Base-by-base conservation (phyloP, 2,113 vertebrate species). In the Caracal caracal region DNA sequence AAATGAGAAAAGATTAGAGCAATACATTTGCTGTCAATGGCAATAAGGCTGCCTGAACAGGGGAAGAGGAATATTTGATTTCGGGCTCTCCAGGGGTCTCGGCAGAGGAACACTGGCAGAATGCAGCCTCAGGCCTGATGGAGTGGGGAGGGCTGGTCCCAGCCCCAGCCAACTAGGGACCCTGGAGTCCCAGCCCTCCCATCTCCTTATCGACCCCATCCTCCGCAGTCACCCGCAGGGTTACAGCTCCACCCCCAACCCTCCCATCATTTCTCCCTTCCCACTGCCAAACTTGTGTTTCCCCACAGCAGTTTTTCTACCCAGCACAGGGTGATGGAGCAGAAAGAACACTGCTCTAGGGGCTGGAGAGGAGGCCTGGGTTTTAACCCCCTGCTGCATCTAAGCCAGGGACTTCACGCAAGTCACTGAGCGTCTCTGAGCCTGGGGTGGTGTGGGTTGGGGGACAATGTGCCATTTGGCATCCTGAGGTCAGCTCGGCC, bases 1-100 rank as follows among this genome's bases (percentile, higher is more conserved):
- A 98, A 98, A 98, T 97, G 97, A 97, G 96, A 98, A 95, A 96
- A 98, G 96, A 98, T 98, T 98, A 98, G 94, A 98, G 97, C 97
- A 97, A 98, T 98, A 98, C 97, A 97, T 98, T 98, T 98, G 86
- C 98, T 98, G 98, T 97, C 98, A 98, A 80, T 97, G 96, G 96
- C 97, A 98, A 96, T 98, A 98, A 98, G 87, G n/a, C 97, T 80
- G 94, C 90, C 92, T 82, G 96, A 97, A 87, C 94, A 97, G 93
- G 96, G 93, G 75, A 97, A 90, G 84, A 95, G 97, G 96, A 97
- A 94, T 96, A 97, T 98, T 98, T 98, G 96, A 98, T 98, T 98
- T 96, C 20, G 2, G 85, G 80, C 84, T 94, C 95, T 98, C 95
- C 1, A 1, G 97, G 96, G 97, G 88, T 88, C 93, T 90, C 92